Conservation (phyloP, 2,797 vertebrate species). For the Lithobates sylvaticus region DNA sequence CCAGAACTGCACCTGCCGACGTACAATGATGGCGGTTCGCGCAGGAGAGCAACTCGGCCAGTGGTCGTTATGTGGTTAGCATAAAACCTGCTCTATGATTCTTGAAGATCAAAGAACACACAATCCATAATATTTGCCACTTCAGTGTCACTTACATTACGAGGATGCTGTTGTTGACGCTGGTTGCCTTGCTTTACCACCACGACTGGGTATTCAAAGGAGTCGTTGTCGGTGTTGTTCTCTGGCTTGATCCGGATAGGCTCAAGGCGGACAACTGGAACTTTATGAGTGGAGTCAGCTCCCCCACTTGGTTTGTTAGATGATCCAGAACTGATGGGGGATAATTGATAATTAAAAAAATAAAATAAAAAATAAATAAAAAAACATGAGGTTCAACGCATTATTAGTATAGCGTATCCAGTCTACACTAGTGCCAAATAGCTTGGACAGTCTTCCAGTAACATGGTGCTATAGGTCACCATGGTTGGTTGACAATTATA, state of each 20-base stretch:
- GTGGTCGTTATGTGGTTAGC: no score
- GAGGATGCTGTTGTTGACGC: slow-evolving; percentile 71
- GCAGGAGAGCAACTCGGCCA: no score
- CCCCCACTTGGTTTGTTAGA: slow-evolving; percentile 78
- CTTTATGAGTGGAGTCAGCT: slow-evolving; percentile 80
- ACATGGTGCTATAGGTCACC: no score
- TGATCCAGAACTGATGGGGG: slow-evolving; percentile 74
- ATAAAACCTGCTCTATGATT: background rate
- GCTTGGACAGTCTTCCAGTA: no score
- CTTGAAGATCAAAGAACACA: background rate
- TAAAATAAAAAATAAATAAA: no score
- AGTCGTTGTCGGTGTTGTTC: slow-evolving; percentile 70
- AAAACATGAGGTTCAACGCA: no score
- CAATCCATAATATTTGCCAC: no score
- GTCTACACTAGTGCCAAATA: background rate
- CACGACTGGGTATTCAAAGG: slow-evolving; percentile 80
- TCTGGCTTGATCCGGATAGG: slow-evolving; percentile 82
- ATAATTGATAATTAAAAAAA: background rate
- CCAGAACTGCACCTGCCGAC: no score
- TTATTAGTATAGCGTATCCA: background rate
- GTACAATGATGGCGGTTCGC: no score
- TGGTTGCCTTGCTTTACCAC: slow-evolving; percentile 79
- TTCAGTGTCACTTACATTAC: slow-evolving; percentile 65
- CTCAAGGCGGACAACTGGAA: slow-evolving; percentile 80
- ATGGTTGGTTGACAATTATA: no score